These are phyloP conservation scores for Spea bombifrons DNA, from an alignment of 2,113 vertebrate species.

Conservation along the genomic window DNA sequence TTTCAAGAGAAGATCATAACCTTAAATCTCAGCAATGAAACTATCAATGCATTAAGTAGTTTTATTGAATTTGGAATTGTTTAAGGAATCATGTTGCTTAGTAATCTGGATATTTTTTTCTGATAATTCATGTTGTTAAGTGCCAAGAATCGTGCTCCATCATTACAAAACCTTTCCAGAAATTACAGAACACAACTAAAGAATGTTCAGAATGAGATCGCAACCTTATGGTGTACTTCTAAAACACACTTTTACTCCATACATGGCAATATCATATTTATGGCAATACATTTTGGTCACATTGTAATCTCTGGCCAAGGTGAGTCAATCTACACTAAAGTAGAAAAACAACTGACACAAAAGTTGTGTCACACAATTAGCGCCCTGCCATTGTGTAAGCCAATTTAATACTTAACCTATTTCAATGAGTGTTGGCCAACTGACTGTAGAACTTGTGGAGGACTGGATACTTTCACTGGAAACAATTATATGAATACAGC, in stretches of 20 bases:
- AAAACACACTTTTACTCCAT: not conserved
- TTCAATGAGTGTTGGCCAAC: no score
- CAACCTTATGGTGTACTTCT: not conserved
- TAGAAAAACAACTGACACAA: not conserved
- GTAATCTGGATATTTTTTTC: conserved; percentile 6
- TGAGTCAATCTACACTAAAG: not conserved
- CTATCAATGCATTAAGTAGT: not conserved
- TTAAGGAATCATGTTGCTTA: not conserved
- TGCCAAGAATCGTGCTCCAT: conserved; percentile 17
- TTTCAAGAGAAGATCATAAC: no score
- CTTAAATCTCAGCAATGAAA: no score
- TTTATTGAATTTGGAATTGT: not conserved
- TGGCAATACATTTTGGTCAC: not conserved
- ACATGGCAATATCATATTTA: conserved; percentile 1
- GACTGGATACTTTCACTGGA: no score
- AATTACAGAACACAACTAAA: conserved; percentile 16
- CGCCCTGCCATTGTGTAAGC: no score
- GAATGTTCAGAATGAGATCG: conserved; percentile 14
- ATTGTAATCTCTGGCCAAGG: not conserved
- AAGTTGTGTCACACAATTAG: not conserved
- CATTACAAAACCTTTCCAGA: conserved; percentile 16
- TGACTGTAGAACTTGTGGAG: no score
- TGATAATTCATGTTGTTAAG: not conserved
- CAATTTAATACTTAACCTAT: no score
- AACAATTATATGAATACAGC: no score